Evolutionary conservation across 2,113 vertebrate genomes (phyloP), one percentile per base, ranked within the genome.

Genomic region (Octodon degus): DNA sequence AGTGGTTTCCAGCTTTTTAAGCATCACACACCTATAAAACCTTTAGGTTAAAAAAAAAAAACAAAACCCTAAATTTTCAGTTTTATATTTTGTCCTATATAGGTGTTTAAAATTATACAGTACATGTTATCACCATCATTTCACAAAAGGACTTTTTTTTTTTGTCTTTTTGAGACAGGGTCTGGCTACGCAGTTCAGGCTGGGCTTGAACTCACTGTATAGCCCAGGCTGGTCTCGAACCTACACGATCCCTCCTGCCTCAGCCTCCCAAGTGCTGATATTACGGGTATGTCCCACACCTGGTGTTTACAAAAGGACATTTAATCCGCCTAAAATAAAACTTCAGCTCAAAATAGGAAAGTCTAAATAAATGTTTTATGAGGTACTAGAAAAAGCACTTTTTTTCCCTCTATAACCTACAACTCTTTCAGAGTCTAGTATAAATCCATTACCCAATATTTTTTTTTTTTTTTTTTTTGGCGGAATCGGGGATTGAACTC

Each of bases 321-420:
- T 97, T 93, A 81, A 92, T 92, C 60, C 40, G 25, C 43, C 55
- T 90, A 80, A 96, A 96, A 86, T 43, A 93, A 97, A 86, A 89
- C 22, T 60, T 91, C 16, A 72, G 24, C 34, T 81, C 62, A 87
- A 34, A 85, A 88, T 30, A 4, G 11, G 84, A 53, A 80, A 80
- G 16, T 80, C 37, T 89, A 91, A 82, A 70, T 90, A 80, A 67
- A 40, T 55, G 27, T 12, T 63, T 90, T 89, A 47, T 25, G 0
- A 13, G 3, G 5, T 70, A 93, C 43, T 27, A 13, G 6, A 77
- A 90, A 94, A 79, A 84, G n/a, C 12, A 79, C 7, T 22, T 17
- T 93, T 58, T 90, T 40, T 1, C 55, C 63, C 37, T 85, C 27
- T 74, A 90, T 2, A 65, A 68, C n/a, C 62, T 84, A 74, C 19